phyloP scores from a whole-genome alignment of 1,140 invertebrate species.

The Apolygus lucorum region DNA sequence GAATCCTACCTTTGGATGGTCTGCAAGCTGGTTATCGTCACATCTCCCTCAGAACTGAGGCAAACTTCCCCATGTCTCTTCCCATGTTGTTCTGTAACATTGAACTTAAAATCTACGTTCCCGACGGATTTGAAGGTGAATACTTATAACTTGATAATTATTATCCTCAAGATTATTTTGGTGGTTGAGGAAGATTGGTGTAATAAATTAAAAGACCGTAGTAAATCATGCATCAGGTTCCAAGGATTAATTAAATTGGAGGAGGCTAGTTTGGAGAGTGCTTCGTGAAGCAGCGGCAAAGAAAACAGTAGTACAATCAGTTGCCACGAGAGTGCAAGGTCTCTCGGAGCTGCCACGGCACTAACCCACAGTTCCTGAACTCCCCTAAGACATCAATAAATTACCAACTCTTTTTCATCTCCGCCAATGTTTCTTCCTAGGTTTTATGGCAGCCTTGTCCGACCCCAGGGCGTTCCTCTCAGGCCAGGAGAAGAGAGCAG shows the following conservation, averaged over 20 bases:
- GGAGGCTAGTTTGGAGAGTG: too few species aligned
- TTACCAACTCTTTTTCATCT: neutral
- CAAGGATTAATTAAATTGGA: neutral
- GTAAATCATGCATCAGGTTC: neutral
- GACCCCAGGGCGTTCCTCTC: constrained; percentile 89
- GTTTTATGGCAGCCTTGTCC: constrained; percentile 95
- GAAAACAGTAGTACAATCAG: too few species aligned
- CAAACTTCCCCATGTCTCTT: constrained; percentile 97
- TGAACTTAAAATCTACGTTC: constrained; percentile 98
- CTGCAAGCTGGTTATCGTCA: constrained; percentile 95
- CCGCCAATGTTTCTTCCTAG: constrained; percentile 42
- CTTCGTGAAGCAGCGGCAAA: too few species aligned
- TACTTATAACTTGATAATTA: constrained; percentile 6
- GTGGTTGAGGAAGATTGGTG: neutral
- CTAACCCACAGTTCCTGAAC: too few species aligned
- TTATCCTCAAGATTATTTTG: neutral
- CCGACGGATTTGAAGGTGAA: constrained; percentile 92
- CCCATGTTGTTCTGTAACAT: constrained; percentile 99
- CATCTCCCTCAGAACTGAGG: constrained; percentile 94
- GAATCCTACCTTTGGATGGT: constrained; percentile 95
- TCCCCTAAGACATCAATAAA: too few species aligned
- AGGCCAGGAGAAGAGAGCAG: constrained; percentile 75
- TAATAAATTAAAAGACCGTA: neutral
- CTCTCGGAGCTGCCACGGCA: too few species aligned
- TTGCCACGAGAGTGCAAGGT: too few species aligned